These are phyloP conservation scores for Pristionchus fissidentatus DNA, from an alignment of 2,888 invertebrate genomes.

Conservation along the genomic window DNA sequence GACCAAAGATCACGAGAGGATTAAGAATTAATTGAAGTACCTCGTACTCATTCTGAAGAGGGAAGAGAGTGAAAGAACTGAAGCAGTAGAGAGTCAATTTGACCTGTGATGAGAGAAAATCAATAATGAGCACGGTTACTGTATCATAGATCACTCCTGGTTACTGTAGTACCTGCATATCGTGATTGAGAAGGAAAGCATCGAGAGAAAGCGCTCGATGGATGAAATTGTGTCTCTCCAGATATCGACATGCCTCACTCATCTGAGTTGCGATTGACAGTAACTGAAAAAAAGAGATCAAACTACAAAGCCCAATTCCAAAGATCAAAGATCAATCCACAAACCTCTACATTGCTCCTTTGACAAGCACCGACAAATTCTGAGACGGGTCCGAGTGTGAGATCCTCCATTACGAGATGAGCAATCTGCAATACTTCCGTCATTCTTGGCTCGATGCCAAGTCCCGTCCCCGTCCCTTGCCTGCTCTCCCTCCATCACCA, in stretches of 20 bases:
- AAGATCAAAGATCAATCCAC: constrained; percentile 16
- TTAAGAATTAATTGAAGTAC: constrained; percentile 19
- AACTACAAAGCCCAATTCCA: neutral
- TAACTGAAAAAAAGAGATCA: constrained; percentile 43
- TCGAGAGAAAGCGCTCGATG: constrained; percentile 52
- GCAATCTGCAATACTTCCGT: neutral
- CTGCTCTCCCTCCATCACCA: constrained; percentile 42
- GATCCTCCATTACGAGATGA: constrained; percentile 29
- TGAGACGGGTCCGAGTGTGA: constrained; percentile 25
- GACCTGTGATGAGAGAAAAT: constrained; percentile 48
- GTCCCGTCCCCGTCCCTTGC: neutral
- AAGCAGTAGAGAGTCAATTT: constrained; percentile 54
- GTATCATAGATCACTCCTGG: constrained; percentile 25
- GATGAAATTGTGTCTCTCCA: constrained; percentile 52
- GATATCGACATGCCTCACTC: constrained; percentile 53
- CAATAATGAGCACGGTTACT: constrained; percentile 26
- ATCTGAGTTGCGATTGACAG: constrained; percentile 51
- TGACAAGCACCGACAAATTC: constrained; percentile 49
- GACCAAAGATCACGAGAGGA: constrained; percentile 21
- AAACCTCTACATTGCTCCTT: constrained; percentile 49
- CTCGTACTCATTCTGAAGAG: constrained; percentile 47
- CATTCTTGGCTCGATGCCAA: neutral
- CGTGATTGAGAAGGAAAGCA: constrained; percentile 51
- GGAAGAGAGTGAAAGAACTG: constrained; percentile 46
- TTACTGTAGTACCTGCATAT: constrained; percentile 46